Percentiles rank a stretch among this genome's conserved stretches.
phyloP scores from a whole-genome alignment of 2,797 vertebrate species.

The Enteromius mattozi region DNA sequence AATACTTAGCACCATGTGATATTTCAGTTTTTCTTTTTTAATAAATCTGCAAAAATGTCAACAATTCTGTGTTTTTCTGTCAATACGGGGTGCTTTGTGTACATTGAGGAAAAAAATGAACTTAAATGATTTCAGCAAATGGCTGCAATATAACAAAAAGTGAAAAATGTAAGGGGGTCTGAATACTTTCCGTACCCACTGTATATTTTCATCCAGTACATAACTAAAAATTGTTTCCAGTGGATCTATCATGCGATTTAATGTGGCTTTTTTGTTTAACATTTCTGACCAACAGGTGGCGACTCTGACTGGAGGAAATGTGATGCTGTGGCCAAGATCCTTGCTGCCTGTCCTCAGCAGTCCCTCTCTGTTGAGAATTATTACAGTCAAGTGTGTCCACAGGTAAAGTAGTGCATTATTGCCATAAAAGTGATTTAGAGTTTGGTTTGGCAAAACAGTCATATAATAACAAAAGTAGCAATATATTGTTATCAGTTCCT shows the following conservation, averaged over 20 bases:
- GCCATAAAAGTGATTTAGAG: neutral
- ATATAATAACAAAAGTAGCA: neutral
- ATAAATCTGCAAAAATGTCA: too few species aligned
- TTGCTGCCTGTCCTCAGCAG: conserved; percentile 91
- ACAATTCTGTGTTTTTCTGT: too few species aligned
- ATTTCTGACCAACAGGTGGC: conserved; percentile 72
- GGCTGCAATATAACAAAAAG: too few species aligned
- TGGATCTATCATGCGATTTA: neutral
- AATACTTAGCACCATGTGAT: too few species aligned
- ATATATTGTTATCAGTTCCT: neutral
- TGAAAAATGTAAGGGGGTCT: too few species aligned
- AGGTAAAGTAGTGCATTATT: conserved; percentile 76
- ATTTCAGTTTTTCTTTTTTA: too few species aligned
- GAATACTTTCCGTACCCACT: too few species aligned
- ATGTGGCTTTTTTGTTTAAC: neutral
- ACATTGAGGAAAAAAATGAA: too few species aligned
- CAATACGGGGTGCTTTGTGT: too few species aligned
- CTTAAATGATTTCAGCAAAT: too few species aligned
- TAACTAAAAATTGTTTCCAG: conserved; percentile 4
- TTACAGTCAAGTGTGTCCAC: conserved; percentile 87
- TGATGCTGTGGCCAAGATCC: conserved; percentile 86
- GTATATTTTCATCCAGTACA: neutral
- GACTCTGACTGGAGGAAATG: conserved; percentile 93
- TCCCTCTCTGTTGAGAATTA: conserved; percentile 85
- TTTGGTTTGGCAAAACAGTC: neutral